phyloP scores from a whole-genome alignment of 2,113 vertebrate genomes.

The Thomomys bottae region DNA sequence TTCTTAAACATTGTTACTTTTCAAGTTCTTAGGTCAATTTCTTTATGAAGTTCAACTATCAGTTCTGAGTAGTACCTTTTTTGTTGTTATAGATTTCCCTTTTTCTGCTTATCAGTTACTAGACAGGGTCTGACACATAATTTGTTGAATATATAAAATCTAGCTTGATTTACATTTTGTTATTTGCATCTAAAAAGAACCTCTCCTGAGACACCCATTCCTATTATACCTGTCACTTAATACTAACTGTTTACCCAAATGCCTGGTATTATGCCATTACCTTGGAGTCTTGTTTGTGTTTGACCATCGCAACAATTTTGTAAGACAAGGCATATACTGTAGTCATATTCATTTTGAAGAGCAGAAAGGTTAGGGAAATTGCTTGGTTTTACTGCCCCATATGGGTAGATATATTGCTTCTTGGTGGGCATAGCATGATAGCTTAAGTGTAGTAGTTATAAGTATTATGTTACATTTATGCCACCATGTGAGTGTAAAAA shows the following conservation, averaged over 20 bases:
- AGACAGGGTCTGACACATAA: background rate
- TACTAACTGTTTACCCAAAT: background rate
- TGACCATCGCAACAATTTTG: background rate
- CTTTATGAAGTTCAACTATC: background rate
- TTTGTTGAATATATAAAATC: background rate
- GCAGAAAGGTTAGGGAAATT: background rate
- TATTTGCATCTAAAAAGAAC: slow-evolving; percentile 1
- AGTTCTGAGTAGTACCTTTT: background rate
- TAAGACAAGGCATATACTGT: background rate
- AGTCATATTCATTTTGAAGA: background rate
- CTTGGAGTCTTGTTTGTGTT: background rate
- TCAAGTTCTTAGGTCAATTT: slow-evolving; percentile 27
- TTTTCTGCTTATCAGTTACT: slow-evolving; percentile 25
- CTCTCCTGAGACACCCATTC: background rate
- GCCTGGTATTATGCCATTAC: background rate
- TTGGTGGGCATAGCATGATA: background rate
- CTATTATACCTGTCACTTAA: background rate
- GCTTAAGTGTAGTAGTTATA: background rate
- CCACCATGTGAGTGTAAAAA: background rate
- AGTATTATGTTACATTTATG: background rate
- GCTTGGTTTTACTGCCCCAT: background rate
- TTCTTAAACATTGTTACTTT: no score
- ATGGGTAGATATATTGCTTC: background rate
- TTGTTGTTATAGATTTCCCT: background rate
- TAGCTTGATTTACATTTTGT: slow-evolving; percentile 1